Evolutionary conservation across 2,797 vertebrate species (phyloP).

Genomic region (Dipus sagitta): DNA sequence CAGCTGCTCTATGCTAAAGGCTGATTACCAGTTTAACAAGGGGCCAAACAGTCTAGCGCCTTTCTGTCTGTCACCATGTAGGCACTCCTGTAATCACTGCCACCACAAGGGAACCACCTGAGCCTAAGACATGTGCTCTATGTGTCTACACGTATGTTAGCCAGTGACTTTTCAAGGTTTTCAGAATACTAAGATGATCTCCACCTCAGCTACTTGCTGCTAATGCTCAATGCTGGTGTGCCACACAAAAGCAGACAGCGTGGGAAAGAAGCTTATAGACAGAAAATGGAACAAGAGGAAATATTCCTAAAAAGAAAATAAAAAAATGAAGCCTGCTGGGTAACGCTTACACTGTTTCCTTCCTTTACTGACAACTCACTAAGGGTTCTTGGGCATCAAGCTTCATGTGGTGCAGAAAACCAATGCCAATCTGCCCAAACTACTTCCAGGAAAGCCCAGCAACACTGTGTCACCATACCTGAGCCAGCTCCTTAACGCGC

Average conservation of each 20-base stretch:
- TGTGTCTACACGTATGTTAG: background rate
- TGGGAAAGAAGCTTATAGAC: background rate
- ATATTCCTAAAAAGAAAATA: constrained; percentile 32
- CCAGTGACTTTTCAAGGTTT: constrained; percentile 4
- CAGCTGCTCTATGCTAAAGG: background rate
- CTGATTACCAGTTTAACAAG: background rate
- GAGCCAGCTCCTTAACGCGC: constrained; percentile 90
- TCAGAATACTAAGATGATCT: constrained; percentile 17
- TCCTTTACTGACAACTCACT: constrained; percentile 37
- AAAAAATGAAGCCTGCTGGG: background rate
- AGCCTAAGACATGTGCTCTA: constrained; percentile 15
- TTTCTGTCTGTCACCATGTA: background rate
- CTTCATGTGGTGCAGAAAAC: background rate
- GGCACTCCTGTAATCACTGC: background rate
- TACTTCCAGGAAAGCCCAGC: constrained; percentile 49
- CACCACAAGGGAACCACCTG: background rate
- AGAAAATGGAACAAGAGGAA: constrained; percentile 51
- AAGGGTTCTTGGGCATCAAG: constrained; percentile 13
- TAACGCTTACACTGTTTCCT: background rate
- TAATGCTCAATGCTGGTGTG: background rate
- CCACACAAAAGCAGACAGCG: background rate
- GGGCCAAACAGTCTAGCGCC: background rate
- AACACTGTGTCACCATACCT: constrained; percentile 84
- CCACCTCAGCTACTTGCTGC: constrained; percentile 1
- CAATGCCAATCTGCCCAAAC: constrained; percentile 55